Evolutionary conservation across 2,888 invertebrate genomes (phyloP).

Genomic region (Itoplectis maculator): DNA sequence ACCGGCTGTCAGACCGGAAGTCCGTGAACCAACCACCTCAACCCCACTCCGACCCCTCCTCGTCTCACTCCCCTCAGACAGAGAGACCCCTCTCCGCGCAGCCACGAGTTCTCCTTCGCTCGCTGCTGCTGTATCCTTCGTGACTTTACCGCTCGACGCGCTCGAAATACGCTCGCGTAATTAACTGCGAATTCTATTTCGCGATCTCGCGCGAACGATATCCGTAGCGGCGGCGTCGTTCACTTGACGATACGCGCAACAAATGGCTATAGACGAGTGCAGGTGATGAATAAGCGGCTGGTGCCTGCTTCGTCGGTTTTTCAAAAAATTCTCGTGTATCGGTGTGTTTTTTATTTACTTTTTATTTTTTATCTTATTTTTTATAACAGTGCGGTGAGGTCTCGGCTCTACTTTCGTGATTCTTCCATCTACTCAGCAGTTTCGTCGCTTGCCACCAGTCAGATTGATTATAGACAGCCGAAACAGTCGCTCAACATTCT

Average conservation of each 20-base stretch:
- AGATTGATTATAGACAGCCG: no score
- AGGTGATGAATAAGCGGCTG: no score
- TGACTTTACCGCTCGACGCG: conserved; percentile 45
- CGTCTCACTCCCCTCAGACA: neutral
- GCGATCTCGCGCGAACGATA: conserved; percentile 53
- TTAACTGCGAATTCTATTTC: conserved; percentile 60
- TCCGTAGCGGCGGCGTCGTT: conserved; percentile 34
- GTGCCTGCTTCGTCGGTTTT: no score
- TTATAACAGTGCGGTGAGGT: no score
- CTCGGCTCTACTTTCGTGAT: no score
- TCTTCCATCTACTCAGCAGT: no score
- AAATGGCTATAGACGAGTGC: neutral
- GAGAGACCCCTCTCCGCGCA: neutral
- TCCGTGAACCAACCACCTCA: conserved; percentile 22
- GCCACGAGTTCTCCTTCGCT: conserved; percentile 18
- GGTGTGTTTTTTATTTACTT: no score
- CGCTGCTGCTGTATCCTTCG: conserved; percentile 34
- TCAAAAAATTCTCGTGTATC: no score
- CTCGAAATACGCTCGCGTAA: conserved; percentile 48
- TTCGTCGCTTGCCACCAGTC: no score
- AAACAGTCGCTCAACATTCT: no score
- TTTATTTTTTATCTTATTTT: no score
- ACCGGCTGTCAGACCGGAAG: conserved; percentile 61
- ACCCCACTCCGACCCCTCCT: no score
- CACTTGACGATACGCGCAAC: conserved; percentile 14